Conservation (phyloP, 2,888 invertebrate species). For the Acanthosepion pharaonis region DNA sequence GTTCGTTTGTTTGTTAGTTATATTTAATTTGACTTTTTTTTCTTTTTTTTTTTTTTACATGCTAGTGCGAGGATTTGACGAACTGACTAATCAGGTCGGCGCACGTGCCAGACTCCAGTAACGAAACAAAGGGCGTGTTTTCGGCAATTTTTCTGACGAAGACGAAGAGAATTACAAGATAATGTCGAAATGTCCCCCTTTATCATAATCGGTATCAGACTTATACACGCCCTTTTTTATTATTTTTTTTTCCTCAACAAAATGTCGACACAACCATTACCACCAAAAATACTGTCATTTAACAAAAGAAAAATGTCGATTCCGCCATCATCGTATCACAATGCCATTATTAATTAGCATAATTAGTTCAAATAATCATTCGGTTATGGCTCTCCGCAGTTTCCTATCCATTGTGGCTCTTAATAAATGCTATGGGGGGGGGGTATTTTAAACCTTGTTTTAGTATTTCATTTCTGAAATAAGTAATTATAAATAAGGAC, state of each 20-base stretch:
- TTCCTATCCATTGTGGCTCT: too few relatives aligned
- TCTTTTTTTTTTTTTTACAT: background rate
- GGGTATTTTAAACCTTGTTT: too few relatives aligned
- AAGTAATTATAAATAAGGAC: too few relatives aligned
- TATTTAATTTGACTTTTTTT: background rate
- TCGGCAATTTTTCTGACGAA: background rate
- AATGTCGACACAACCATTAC: background rate
- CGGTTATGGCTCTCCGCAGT: too few relatives aligned
- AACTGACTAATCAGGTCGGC: background rate
- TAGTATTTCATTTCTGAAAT: too few relatives aligned
- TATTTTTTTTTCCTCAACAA: background rate
- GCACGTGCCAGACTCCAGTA: background rate
- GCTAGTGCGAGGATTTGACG: background rate
- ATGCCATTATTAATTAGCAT: too few relatives aligned
- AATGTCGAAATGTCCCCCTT: background rate
- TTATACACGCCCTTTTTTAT: background rate
- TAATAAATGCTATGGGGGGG: too few relatives aligned
- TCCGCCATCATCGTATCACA: too few relatives aligned
- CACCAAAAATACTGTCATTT: background rate
- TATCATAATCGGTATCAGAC: background rate
- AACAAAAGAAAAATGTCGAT: too few relatives aligned
- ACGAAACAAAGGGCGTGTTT: background rate
- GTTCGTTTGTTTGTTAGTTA: background rate
- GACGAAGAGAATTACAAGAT: background rate
- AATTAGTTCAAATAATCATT: too few relatives aligned